Evolutionary conservation across 1,140 invertebrate genomes (phyloP).

Genomic region (Magallana gigas): DNA sequence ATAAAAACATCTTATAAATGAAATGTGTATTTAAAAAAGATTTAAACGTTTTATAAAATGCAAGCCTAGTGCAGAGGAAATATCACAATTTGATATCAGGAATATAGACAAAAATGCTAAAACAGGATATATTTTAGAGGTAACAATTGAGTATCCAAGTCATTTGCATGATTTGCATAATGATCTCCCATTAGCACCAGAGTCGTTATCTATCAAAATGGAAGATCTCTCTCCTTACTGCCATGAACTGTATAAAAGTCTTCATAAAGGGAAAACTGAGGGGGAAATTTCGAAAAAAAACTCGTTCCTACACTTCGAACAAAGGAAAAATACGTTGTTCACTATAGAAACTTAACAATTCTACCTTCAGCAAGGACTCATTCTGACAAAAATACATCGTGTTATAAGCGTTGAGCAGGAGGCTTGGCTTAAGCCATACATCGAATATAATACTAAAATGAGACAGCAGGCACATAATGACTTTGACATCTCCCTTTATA

Average conservation of each 20-base stretch:
- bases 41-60: no score
- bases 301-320: neutral
- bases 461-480: constrained; percentile 74
- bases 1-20: no score
- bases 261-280: no score
- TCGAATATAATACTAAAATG: constrained; percentile 58
- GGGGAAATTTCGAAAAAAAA: no score
- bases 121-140: constrained; percentile 81
- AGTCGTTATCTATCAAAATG: constrained; percentile 55
- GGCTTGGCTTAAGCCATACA: constrained; percentile 48
- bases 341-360: constrained; percentile 47
- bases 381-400: constrained; percentile 34
- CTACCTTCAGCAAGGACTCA: neutral
- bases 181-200: constrained; percentile 81
- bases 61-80: constrained; percentile 37
- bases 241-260: neutral
- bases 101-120: constrained; percentile 73
- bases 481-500: constrained; percentile 79
- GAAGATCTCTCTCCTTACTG: constrained; percentile 43
- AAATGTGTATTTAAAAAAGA: no score
- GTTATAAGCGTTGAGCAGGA: constrained; percentile 45
- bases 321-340: constrained; percentile 59
- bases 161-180: constrained; percentile 60
- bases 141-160: constrained; percentile 71
- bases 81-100: constrained; percentile 71